These are phyloP conservation scores for Clarias gariepinus DNA, from an alignment of 2,113 vertebrate genomes.

Conservation along the genomic window DNA sequence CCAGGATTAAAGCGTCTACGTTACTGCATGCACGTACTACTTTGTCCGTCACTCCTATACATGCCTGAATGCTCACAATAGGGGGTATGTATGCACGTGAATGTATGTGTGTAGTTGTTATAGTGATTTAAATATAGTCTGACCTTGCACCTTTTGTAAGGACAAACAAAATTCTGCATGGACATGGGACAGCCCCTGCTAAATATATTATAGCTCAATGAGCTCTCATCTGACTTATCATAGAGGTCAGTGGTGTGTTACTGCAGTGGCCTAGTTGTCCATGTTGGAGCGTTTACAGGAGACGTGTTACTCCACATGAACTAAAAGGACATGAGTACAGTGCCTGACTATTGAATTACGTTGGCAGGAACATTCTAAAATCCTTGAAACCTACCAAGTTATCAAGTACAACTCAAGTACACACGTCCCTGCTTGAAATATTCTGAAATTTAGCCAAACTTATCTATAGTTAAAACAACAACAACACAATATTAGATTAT, in stretches of 20 bases:
- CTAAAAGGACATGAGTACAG: neutral
- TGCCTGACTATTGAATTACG: neutral
- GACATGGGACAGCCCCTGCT: neutral
- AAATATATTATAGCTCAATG: neutral
- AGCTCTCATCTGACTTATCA: neutral
- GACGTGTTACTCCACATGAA: neutral
- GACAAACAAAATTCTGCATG: neutral
- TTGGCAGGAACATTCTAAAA: neutral
- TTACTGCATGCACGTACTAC: conserved; percentile 45
- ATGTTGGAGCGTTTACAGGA: neutral
- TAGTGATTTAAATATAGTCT: conserved; percentile 3
- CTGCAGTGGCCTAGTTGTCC: neutral
- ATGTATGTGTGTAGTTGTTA: neutral
- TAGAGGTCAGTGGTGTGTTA: neutral
- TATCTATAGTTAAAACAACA: no score
- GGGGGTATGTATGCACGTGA: neutral
- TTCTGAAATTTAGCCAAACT: no score
- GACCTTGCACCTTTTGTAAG: neutral
- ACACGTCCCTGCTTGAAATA: neutral
- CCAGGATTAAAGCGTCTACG: conserved; percentile 12
- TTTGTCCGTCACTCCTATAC: neutral
- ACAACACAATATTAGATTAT: no score
- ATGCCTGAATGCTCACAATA: neutral
- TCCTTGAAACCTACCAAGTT: neutral
- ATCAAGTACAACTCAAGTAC: neutral